These are phyloP conservation scores for Pseudopleuronectes americanus DNA, from an alignment of 2,797 vertebrate genomes.

Conservation along the genomic window DNA sequence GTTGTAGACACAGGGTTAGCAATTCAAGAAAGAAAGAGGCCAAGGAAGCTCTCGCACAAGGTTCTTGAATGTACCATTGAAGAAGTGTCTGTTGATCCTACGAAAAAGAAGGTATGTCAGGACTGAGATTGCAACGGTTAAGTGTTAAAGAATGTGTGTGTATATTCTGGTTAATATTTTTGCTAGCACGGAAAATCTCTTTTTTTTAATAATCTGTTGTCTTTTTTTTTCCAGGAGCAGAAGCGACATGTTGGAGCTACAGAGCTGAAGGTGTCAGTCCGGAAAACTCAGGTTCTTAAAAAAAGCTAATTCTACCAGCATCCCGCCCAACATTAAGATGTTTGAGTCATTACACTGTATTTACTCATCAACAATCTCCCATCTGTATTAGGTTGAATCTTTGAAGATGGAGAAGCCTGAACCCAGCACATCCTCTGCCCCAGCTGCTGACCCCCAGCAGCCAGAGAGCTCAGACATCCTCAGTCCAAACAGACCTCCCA, in stretches of 20 bases:
- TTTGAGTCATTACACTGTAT: background rate
- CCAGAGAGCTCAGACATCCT: conserved; percentile 44
- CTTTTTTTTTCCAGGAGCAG: conserved; percentile 58
- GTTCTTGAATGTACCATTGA: conserved; percentile 91
- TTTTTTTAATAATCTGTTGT: background rate
- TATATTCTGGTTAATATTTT: background rate
- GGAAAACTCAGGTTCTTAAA: conserved; percentile 71
- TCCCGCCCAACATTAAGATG: background rate
- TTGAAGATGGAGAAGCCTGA: conserved; percentile 61
- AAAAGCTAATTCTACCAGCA: background rate
- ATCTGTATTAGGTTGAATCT: conserved; percentile 55
- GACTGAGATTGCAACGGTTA: background rate
- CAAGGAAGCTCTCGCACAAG: conserved; percentile 91
- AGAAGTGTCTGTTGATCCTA: conserved; percentile 86
- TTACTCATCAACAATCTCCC: conserved; percentile 8
- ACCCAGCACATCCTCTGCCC: conserved; percentile 38
- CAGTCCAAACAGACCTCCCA: conserved; percentile 44
- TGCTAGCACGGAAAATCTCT: too few species aligned
- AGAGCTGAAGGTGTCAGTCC: conserved; percentile 59
- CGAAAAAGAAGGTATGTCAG: conserved; percentile 86
- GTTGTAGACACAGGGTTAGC: conserved; percentile 58
- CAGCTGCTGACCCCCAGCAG: conserved; percentile 26
- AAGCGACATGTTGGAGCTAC: conserved; percentile 49
- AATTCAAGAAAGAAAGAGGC: conserved; percentile 89
- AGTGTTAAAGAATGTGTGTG: background rate